Percentiles rank a stretch among this genome's conserved stretches.
phyloP scores from a whole-genome alignment of 2,797 vertebrate species.

The Antennarius maculatus region DNA sequence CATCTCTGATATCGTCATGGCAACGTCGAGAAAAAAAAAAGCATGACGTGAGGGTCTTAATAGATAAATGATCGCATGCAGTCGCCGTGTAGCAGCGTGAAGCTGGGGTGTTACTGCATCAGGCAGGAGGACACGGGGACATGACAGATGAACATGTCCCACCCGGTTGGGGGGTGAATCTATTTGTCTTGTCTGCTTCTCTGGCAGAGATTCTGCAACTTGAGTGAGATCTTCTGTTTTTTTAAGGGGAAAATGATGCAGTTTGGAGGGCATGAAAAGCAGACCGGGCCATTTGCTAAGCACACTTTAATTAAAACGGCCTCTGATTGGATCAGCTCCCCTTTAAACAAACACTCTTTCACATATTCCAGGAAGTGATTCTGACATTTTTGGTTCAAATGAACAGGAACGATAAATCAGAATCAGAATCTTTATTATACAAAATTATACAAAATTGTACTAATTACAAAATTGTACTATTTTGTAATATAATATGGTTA shows the following conservation, averaged over 20 bases:
- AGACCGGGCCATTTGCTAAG: not conserved
- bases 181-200: conserved; percentile 51
- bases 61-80: conserved; percentile 9
- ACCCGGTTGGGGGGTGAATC: conserved; percentile 28
- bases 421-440: no score
- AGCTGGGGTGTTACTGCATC: conserved; percentile 13
- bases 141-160: conserved; percentile 37
- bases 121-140: conserved; percentile 40
- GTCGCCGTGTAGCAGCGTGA: conserved; percentile 13
- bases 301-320: conserved; percentile 5
- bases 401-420: not conserved
- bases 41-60: conserved; percentile 21
- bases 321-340: not conserved
- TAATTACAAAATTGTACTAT: no score
- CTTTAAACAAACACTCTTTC: not conserved
- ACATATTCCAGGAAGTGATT: not conserved
- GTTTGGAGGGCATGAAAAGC: conserved; percentile 11
- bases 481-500: no score
- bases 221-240: conserved; percentile 30
- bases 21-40: not conserved
- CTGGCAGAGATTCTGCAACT: conserved; percentile 36
- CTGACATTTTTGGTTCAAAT: conserved; percentile 2
- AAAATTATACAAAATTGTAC: no score
- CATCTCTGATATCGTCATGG: conserved; percentile 12
- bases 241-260: conserved; percentile 16